These are phyloP conservation scores for Oncopeltus fasciatus DNA, from an alignment of 1,140 invertebrate genomes.

Conservation along the genomic window DNA sequence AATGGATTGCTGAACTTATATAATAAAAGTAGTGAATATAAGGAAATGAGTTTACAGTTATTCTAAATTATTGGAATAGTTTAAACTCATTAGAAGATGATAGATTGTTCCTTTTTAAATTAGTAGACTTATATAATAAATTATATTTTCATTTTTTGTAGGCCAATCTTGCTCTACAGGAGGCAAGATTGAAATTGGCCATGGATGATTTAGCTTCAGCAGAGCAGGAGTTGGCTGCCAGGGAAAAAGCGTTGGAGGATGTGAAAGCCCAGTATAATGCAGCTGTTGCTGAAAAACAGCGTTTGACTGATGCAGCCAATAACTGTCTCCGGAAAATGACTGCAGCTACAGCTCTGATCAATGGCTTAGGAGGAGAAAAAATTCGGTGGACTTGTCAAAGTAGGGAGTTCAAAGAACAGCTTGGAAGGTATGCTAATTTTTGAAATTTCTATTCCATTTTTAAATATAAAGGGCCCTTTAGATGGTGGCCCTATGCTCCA, in stretches of 20 bases:
- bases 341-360: constrained; percentile 83
- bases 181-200: constrained; percentile 74
- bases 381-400: constrained; percentile 91
- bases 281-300: constrained; percentile 83
- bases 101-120: too few relatives aligned
- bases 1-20: too few relatives aligned
- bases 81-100: too few relatives aligned
- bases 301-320: constrained; percentile 79
- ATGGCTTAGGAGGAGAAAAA: constrained; percentile 86
- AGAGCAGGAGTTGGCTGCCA: constrained; percentile 74
- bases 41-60: too few relatives aligned
- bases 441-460: too few relatives aligned
- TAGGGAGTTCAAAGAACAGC: constrained; percentile 84
- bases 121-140: background rate
- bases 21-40: too few relatives aligned
- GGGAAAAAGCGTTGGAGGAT: constrained; percentile 72
- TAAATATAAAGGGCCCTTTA: too few relatives aligned
- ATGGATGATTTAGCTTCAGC: constrained; percentile 80
- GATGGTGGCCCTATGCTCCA: too few relatives aligned
- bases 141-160: constrained; percentile 22
- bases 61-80: too few relatives aligned
- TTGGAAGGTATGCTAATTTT: constrained; percentile 41
- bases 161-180: constrained; percentile 82
- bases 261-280: constrained; percentile 87
- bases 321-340: constrained; percentile 89